Evolutionary conservation across 2,113 vertebrate genomes (phyloP), one percentile per base, ranked within the genome.

Genomic region (Otis tarda): DNA sequence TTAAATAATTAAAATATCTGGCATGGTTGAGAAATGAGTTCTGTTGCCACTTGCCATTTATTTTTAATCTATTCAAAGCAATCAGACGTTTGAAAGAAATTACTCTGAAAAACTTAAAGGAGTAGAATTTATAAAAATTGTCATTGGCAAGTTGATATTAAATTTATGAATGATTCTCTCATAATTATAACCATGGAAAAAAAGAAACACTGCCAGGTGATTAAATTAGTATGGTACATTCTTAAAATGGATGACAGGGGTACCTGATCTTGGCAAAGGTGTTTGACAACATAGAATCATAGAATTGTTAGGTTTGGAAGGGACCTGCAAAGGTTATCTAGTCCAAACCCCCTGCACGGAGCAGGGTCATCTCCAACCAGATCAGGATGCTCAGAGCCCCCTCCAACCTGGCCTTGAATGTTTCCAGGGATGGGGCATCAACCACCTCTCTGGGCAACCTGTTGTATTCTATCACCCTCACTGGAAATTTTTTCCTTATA

Each of bases 1-100:
- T 93, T 94, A 55, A 96, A 96, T 92, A 81, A 89, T 92, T 96
- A 83, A 94, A 96, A 69, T 74, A 83, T 49, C 76, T 92, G 64
- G 12, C n/a, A 60, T 5, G 9, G 18, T 22, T 87, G 83, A 94
- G 47, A 70, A 91, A 94, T 91, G 4, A 83, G 19, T 86, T 91
- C 63, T 83, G 19, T 57, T 83, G 41, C 13, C 87, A 60, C 10
- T 80, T 86, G 14, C 8, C 55, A 74, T 80, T 89, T 94, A 87
- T 74, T 94, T 89, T 93, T 95, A 45, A 89, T 78, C 55, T 94
- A 43, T 90, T 86, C 63, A 89, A 74, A 90, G 30, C 43, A 71
- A 90, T 55, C 9, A 60, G 39, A 22, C 9, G 33, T 75, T 78
- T 81, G 14, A 81, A 92, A 84, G 22, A 77, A 92, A 88, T 74